Base-by-base conservation (phyloP, 2,113 vertebrate genomes). In the Piaya cayana region DNA sequence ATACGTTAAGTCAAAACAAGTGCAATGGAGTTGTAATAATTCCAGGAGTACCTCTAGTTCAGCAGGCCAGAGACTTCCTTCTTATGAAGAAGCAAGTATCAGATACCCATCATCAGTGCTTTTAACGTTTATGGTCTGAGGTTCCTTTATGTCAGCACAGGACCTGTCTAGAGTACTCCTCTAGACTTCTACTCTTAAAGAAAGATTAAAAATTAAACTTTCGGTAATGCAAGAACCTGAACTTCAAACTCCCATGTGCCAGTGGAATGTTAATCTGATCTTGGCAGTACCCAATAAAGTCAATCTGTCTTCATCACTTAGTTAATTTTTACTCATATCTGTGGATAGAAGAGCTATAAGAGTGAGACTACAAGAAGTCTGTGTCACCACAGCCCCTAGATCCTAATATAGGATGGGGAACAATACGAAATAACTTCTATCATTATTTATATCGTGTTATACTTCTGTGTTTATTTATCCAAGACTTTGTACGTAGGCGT, bases 161-260 rank as follows among this genome's bases (percentile, higher is more conserved):
- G 42, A 39, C 52, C n/a, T 59, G 22, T 5, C 45, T 34, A 21
- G 50, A 50, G 50, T 70, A 53, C 27, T 80, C 29, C 43, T 30
- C 52, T 80, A 79, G 79, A 80, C 75, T 86, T 88, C 92, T 93
- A 42, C 86, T 94, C 50, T 90, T 88, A 93, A 77, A 78, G 69
- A 71, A 84, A 74, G 86, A 95, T 95, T 93, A 95, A 96, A 96
- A 96, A 92, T 93, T 93, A 96, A 96, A 90, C 88, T 83, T 88
- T 6, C 52, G 74, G 56, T 88, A 86, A 74, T 81, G 50, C 68
- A 74, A 56, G 83, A 74, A 27, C 34, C 58, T 90, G 96, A 90
- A 95, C 95, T 94, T 88, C 2, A 36, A 93, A 83, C 95, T 94
- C 68, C 60, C 16, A 3, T 5, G 56, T 90, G 88, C 92, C 49